A percentile compares a stretch with the other conserved stretches of the same genome.
Evolutionary conservation across 2,797 vertebrate species (phyloP).

Genomic region (Peromyscus eremicus): DNA sequence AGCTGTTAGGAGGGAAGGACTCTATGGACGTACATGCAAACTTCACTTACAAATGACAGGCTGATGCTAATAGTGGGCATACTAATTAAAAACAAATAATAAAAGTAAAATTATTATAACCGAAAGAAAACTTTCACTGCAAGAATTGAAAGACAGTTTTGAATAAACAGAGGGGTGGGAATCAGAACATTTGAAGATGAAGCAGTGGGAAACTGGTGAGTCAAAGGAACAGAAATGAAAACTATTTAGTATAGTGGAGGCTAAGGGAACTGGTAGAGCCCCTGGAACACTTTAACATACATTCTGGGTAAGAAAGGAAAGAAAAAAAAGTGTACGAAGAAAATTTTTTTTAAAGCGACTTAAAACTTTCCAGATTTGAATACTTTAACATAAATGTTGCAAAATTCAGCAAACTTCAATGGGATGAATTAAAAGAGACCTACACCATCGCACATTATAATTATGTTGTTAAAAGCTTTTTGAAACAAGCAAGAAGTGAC

Average conservation of each 20-base stretch:
- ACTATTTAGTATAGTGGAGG: background rate
- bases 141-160: background rate
- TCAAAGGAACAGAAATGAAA: background rate
- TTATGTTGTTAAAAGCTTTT: background rate
- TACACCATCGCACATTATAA: background rate
- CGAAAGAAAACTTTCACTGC: background rate
- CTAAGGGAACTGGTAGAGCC: background rate
- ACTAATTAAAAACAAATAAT: background rate
- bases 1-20: fast-evolving
- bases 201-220: too few relatives aligned
- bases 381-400: background rate
- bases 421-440: background rate
- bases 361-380: background rate
- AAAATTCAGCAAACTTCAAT: background rate
- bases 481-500: conserved; percentile 2
- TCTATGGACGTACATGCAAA: background rate
- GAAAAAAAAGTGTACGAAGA: background rate
- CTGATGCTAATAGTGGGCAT: background rate
- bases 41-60: background rate
- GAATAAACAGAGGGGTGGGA: background rate
- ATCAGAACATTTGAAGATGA: background rate
- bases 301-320: background rate
- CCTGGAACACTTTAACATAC: background rate
- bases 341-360: background rate
- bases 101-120: background rate